Conservation (phyloP, 1,140 invertebrate species). For the Aleiodes sp. region DNA sequence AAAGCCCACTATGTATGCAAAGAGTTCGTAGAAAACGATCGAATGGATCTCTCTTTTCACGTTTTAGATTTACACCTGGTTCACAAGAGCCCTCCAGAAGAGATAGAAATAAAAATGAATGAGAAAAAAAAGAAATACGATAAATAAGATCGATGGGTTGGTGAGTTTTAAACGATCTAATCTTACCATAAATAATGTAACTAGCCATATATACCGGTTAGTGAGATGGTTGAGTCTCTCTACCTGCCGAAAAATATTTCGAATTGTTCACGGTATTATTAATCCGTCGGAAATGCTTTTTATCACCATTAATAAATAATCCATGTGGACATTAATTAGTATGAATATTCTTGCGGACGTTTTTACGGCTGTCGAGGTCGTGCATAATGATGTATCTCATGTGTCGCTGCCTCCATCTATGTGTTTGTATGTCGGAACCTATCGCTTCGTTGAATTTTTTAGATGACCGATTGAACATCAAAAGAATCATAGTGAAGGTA, state of each 20-base stretch:
- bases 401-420: too few species aligned
- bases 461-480: conserved; percentile 22
- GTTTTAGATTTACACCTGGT: too few species aligned
- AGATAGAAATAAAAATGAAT: too few species aligned
- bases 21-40: too few species aligned
- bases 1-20: too few species aligned
- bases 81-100: too few species aligned
- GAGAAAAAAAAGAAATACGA: too few species aligned
- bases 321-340: conserved; percentile 32
- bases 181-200: conserved; percentile 29
- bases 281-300: conserved; percentile 26
- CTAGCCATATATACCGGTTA: neutral
- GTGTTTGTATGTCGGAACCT: conserved; percentile 33
- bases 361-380: conserved; percentile 33
- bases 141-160: neutral
- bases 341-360: conserved; percentile 33
- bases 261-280: conserved; percentile 32
- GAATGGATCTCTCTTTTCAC: too few species aligned
- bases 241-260: conserved; percentile 22
- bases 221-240: too few species aligned
- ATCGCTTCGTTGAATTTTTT: conserved; percentile 9
- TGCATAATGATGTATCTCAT: conserved; percentile 33
- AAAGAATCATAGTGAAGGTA: neutral
- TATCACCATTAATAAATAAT: conserved; percentile 32
- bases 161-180: conserved; percentile 7